phyloP scores from a whole-genome alignment of 2,113 vertebrate genomes.

The Mobula birostris region DNA sequence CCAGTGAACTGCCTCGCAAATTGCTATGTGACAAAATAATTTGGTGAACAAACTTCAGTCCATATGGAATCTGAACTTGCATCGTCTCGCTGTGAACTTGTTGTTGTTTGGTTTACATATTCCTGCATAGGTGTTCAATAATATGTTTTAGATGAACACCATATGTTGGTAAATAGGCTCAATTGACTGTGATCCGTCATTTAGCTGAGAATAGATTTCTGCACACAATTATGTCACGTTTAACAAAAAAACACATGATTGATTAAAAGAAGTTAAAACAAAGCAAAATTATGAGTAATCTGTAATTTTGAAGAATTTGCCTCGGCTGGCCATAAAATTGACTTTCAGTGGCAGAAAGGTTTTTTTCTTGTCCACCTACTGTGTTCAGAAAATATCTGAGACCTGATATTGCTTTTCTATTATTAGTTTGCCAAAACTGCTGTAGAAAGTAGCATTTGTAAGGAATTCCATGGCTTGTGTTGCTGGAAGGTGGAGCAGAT shows the following conservation, averaged over 20 bases:
- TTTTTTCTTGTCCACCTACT: neutral
- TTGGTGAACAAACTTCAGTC: neutral
- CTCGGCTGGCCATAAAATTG: neutral
- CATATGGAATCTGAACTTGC: neutral
- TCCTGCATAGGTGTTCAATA: neutral
- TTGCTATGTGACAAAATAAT: neutral
- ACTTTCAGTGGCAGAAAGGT: neutral
- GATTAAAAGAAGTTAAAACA: conserved; percentile 2
- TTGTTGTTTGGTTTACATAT: neutral
- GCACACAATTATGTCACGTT: neutral
- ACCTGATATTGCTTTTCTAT: no score
- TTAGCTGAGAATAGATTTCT: neutral
- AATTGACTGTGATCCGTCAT: neutral
- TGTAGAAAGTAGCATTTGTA: neutral
- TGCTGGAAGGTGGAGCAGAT: neutral
- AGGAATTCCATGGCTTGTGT: neutral
- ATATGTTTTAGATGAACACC: conserved; percentile 16
- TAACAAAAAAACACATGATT: neutral
- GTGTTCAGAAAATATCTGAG: neutral
- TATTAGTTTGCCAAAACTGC: neutral
- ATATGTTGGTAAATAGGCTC: neutral
- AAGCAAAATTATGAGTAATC: neutral
- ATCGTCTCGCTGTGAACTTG: neutral
- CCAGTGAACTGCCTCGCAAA: neutral
- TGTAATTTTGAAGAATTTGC: neutral